Evolutionary conservation across 2,113 vertebrate species (phyloP), one percentile per base, ranked within the genome.

Genomic region (Nothocercus julius): DNA sequence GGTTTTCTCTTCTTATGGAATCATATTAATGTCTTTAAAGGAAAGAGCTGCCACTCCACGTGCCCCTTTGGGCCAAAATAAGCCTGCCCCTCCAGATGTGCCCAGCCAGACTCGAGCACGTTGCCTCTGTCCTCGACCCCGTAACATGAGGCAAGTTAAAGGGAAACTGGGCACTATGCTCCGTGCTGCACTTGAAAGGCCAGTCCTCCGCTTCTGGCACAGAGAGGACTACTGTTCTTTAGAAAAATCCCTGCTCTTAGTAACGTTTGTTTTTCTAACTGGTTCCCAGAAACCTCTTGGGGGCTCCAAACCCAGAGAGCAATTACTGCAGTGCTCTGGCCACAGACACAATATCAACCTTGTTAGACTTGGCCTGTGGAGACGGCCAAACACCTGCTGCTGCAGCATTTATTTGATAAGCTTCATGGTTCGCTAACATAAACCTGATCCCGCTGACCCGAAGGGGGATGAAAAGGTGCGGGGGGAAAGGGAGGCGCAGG

Each of bases 401-500:
- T 96, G 94, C 90, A 90, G 95, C 96, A 96, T 97, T 96, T 97
- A 90, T 97, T 97, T 97, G 97, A 97, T 97, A 97, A 98, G 93
- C 93, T 97, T 96, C 95, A 96, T 95, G 93, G 94, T 96, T 94
- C 49, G 47, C 94, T 97, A 95, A 49, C 88, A 83, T 96, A 94
- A 97, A 97, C 96, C 94, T 93, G 96, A 97, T 97, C 96, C 96
- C 63, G 79, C 93, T 97, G 97, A 97, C 97, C 96, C 96, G 92
- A 92, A 94, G 79, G 63, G 97, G 80, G 96, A 98, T 97, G 95
- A 97, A 97, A 97, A 98, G 96, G 77, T 96, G 68, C 27, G 0
- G 3, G 72, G 88, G 61, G 75, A 90, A 92, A 86, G 90, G 90
- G 85, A 25, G 64, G 85, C 87, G 90, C 94, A 96, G 95, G 66